Conservation (phyloP, 64 coral and sea anemone species). For the Dendrophyllia cribrosa region DNA sequence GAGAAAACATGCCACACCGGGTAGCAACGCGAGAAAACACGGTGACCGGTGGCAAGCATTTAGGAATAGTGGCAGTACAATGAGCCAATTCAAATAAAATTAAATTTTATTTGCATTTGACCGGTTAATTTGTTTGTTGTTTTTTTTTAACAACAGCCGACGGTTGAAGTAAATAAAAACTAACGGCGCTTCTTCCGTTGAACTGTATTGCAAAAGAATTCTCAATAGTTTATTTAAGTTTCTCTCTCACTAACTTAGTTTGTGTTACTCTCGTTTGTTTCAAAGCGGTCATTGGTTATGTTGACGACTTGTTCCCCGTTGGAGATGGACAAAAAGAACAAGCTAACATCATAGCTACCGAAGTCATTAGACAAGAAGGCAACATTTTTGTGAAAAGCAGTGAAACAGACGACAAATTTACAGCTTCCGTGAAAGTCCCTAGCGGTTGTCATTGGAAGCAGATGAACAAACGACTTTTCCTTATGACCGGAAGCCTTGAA, state of each 20-base stretch:
- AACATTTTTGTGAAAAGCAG: constrained; percentile 12
- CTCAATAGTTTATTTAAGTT: neutral
- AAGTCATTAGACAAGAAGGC: constrained; percentile 28
- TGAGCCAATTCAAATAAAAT: too few species aligned
- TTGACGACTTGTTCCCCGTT: neutral
- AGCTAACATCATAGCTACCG: constrained; percentile 27
- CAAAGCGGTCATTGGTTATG: constrained; percentile 21
- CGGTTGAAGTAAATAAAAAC: too few species aligned
- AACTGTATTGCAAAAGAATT: too few species aligned
- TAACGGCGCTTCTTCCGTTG: too few species aligned
- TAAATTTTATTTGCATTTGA: too few species aligned
- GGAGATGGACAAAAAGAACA: constrained; percentile 7
- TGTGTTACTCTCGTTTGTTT: neutral
- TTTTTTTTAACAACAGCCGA: too few species aligned
- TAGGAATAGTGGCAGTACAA: too few species aligned
- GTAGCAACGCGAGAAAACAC: too few species aligned
- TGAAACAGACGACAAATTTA: neutral
- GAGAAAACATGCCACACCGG: neutral
- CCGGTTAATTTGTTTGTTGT: too few species aligned
- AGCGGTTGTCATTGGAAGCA: constrained; percentile 23
- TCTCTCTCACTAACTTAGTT: neutral
- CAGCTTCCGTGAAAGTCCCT: neutral
- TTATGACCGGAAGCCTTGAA: constrained; percentile 31
- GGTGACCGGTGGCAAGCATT: neutral
- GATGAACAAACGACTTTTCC: neutral